phyloP scores from a whole-genome alignment of 1,140 invertebrate species.

The Potamilus streckersoni region DNA sequence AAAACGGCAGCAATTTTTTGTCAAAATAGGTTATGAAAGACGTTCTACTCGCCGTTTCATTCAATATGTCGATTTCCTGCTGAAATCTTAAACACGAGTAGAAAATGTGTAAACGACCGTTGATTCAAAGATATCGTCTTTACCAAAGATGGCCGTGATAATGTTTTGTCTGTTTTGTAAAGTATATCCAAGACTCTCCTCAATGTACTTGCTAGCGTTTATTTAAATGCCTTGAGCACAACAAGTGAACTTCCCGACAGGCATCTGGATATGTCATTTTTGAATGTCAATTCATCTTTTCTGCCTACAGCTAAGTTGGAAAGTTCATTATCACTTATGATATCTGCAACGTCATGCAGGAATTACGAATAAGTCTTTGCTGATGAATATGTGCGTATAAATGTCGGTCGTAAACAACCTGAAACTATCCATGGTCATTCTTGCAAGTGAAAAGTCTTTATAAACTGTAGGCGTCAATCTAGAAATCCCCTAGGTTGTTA shows the following conservation, averaged over 20 bases:
- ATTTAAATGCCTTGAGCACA: too few species aligned
- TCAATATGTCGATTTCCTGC: neutral
- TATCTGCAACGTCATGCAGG: constrained; percentile 8
- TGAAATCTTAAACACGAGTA: neutral
- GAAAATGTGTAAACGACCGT: constrained; percentile 2
- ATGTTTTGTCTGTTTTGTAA: neutral
- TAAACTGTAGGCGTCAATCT: constrained; percentile 8
- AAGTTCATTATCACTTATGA: constrained; percentile 6
- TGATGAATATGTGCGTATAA: constrained; percentile 1
- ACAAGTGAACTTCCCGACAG: neutral
- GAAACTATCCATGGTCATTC: constrained; percentile 5
- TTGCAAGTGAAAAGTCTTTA: constrained; percentile 10
- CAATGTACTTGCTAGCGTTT: neutral
- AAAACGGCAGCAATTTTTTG: neutral
- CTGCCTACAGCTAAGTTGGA: neutral
- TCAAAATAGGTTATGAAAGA: constrained; percentile 6
- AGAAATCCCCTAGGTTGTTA: constrained; percentile 13
- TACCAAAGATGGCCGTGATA: neutral
- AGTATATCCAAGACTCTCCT: neutral
- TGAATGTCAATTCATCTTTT: constrained; percentile 1
- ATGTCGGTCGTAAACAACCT: constrained; percentile 12
- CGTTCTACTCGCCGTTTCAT: neutral
- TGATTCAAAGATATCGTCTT: neutral
- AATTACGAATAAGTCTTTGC: constrained; percentile 10
- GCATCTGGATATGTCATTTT: neutral